Percentiles rank a stretch among this genome's conserved stretches.
phyloP scores from a whole-genome alignment of 2,797 vertebrate species.

The Sylvilagus floridanus region DNA sequence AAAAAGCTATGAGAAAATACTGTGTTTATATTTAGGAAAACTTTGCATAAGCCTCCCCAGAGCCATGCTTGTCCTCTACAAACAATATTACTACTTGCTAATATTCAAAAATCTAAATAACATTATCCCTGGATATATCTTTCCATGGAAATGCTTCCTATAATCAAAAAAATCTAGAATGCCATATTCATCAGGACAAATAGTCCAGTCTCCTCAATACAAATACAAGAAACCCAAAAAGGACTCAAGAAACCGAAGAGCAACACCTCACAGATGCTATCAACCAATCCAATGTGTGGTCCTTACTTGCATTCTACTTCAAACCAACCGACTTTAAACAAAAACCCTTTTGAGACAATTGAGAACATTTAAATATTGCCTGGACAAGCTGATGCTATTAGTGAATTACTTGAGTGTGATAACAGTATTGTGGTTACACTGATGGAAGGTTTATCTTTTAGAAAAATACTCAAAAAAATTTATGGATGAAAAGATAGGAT shows the following conservation, averaged over 20 bases:
- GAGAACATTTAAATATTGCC: background rate
- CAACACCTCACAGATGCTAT: background rate
- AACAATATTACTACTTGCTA: background rate
- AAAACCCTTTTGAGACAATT: background rate
- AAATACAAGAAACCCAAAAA: background rate
- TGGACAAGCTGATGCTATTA: background rate
- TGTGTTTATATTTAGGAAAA: background rate
- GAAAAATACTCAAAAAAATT: slow-evolving; percentile 36
- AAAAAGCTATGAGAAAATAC: background rate
- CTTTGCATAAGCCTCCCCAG: background rate
- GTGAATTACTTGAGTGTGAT: background rate
- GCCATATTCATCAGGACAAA: background rate
- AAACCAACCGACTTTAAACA: background rate
- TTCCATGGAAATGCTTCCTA: background rate
- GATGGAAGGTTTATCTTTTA: background rate
- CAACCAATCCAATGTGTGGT: background rate
- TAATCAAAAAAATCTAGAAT: background rate
- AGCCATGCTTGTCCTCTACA: background rate
- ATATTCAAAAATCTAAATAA: slow-evolving; percentile 6
- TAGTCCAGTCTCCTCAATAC: background rate
- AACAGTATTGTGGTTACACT: background rate
- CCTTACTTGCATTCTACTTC: background rate
- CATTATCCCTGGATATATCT: background rate
- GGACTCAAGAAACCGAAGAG: background rate
- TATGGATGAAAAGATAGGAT: background rate